Evolutionary conservation across 2,797 vertebrate species (phyloP).

Genomic region (Cetoscarus ocellatus): DNA sequence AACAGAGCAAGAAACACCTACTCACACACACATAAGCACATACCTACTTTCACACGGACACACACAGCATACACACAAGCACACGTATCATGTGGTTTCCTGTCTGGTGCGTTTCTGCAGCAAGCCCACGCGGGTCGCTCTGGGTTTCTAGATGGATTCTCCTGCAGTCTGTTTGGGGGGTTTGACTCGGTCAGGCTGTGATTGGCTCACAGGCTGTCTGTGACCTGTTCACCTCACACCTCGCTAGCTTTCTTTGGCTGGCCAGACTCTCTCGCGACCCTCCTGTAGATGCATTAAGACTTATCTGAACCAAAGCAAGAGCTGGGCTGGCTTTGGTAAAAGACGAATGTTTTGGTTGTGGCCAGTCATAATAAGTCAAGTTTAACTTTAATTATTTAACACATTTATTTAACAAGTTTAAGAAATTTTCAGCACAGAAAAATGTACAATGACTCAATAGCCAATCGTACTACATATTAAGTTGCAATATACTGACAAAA

Average conservation of each 20-base stretch:
- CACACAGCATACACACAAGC: conserved; percentile 60
- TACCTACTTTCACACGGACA: conserved; percentile 58
- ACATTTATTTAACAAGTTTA: no score
- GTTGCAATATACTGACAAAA: no score
- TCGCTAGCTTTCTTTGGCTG: conserved; percentile 56
- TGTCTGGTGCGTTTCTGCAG: conserved; percentile 77
- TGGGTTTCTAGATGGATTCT: conserved; percentile 78
- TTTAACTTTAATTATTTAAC: no score
- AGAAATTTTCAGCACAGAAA: no score
- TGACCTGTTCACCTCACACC: conserved; percentile 79
- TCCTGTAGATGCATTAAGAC: conserved; percentile 50
- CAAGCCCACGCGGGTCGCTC: conserved; percentile 75
- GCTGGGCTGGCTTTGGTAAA: conserved; percentile 22
- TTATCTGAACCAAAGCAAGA: conserved; percentile 32
- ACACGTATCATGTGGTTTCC: conserved; percentile 80
- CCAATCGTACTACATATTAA: no score
- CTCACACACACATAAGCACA: conserved; percentile 67
- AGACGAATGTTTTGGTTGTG: conserved; percentile 42
- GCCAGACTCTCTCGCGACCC: conserved; percentile 43
- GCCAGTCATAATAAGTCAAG: neutral
- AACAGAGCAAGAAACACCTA: conserved; percentile 78
- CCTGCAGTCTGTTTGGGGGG: conserved; percentile 71
- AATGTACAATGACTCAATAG: no score
- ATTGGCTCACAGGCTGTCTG: conserved; percentile 67
- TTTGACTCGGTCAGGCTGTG: conserved; percentile 50